Evolutionary conservation across 2,888 invertebrate species (phyloP), one percentile per base, ranked within the genome.

Genomic region (Ctena decussata): DNA sequence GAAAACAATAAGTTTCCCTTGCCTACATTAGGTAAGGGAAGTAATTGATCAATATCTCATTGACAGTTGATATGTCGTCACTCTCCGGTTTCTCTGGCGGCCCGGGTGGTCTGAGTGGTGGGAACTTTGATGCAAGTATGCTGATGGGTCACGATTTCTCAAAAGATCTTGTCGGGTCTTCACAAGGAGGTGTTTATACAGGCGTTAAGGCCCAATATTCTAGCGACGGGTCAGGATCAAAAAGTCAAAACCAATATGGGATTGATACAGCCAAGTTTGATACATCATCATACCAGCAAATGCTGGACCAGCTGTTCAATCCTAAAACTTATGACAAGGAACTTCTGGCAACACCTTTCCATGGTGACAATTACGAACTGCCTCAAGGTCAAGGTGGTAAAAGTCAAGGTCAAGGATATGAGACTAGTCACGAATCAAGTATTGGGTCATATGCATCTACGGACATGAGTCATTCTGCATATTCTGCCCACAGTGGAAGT

Each of bases 141-240:
- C 49, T 86, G 0, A 83, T 83, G 80, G 86, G 82, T n/a, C 86
- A 86, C 46, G 82, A 82, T 65, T 86, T 80, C 41, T 82, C 85
- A 18, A 27, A 27, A 0, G 57, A 76, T 60, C 60, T 53, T 1
- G 76, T 32, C n/a, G 76, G 60, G 12, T 49, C 73, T 32, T 74
- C 73, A 1, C 11, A n/a, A 21, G 46, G 44, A 27, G 73, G 53
- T 8, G 27, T 32, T 27, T 53, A 37, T 27, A 37, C 57, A 2
- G 57, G 57, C 18, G n/a, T 2, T 24, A 21, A 39, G 41, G 2
- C 30, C 24, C n/a, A n/a, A n/a, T n/a, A n/a, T n/a, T 12, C 5
- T 41, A 72, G 37, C 24, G n/a, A 65, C 69, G 70, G 49, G 5
- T 32, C 27, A 30, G 57, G 70, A 1, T 46, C 39, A 41, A 71